Evolutionary conservation across 2,797 vertebrate genomes (phyloP), one percentile per base, ranked within the genome.

Genomic region (Parotocinclus haroldoi): DNA sequence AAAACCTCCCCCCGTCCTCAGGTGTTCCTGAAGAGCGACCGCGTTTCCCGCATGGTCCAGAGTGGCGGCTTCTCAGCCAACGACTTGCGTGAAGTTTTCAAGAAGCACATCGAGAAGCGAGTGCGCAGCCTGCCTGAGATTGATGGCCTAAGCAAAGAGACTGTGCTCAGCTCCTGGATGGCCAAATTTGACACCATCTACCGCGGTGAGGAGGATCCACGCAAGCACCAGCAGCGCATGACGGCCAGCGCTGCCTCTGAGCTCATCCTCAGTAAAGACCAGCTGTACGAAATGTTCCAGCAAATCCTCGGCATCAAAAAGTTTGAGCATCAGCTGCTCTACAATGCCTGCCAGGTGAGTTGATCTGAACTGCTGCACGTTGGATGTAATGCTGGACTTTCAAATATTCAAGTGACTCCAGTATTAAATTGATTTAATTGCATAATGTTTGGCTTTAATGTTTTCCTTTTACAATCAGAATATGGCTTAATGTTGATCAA

Each of bases 241-340:
- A 94, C 91, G 0, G 85, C 91, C 0, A 94, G 94, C 0, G 93
- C 94, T 0, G 94, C 94, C 74, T 98, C 96, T 0, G 96, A 98
- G 83, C 93, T 99, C 73, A 98, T 99, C 83, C 94, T 99, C 77
- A 98, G 96, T 83, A 99, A 98, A 75, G 96, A 98, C 79, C 96
- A 98, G 69, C 93, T 99, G 63, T 99, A 98, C 0, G 92, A 98
- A 83, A 99, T 99, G 96, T 99, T 99, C 86, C 96, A 98, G 86
- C 93, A 95, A 75, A 98, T 99, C 78, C 88, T 99, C 16, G 91
- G 94, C 57, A 92, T 99, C 83, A 93, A 94, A 80, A 98, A 99
- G 74, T 96, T 99, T 7, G 96, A 99, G 71, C 96, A 99, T 82
- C 96, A 99, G 82, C 91, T 98, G 72, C 88, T 99, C 17, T 99